Percentiles rank a stretch among this genome's conserved stretches.
phyloP scores from a whole-genome alignment of 2,113 vertebrate genomes.

The Rhineura floridana region DNA sequence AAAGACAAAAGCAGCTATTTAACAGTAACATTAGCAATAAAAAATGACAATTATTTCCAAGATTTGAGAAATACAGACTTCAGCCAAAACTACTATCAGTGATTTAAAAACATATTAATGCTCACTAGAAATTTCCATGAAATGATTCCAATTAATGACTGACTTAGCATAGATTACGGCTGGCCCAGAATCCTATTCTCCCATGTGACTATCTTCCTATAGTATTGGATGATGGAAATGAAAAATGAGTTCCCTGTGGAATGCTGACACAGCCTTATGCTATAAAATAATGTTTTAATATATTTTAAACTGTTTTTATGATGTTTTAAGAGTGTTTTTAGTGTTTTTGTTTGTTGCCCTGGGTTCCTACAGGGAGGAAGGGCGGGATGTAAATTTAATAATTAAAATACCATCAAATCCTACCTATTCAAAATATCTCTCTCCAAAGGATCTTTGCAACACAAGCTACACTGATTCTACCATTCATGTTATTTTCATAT shows the following conservation, averaged over 20 bases:
- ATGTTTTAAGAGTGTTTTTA: too few species aligned
- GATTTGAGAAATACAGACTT: neutral
- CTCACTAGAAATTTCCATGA: neutral
- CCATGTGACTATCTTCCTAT: neutral
- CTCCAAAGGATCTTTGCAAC: neutral
- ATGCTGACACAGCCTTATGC: neutral
- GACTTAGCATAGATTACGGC: neutral
- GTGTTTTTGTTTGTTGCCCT: too few species aligned
- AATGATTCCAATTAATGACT: neutral
- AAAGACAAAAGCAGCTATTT: neutral
- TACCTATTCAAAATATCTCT: neutral
- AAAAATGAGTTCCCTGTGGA: neutral
- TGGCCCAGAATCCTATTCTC: neutral
- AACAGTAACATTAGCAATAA: neutral
- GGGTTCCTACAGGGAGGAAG: too few species aligned
- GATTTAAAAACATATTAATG: neutral
- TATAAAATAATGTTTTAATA: too few species aligned
- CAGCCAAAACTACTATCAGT: too few species aligned
- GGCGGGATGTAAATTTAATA: too few species aligned
- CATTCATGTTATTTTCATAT: neutral
- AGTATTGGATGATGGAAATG: neutral
- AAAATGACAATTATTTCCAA: neutral
- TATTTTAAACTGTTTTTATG: too few species aligned
- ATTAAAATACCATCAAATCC: too few species aligned
- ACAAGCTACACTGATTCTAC: neutral